These are phyloP conservation scores for Epiblema foenella DNA, from an alignment of 2,888 invertebrate species.

Conservation along the genomic window DNA sequence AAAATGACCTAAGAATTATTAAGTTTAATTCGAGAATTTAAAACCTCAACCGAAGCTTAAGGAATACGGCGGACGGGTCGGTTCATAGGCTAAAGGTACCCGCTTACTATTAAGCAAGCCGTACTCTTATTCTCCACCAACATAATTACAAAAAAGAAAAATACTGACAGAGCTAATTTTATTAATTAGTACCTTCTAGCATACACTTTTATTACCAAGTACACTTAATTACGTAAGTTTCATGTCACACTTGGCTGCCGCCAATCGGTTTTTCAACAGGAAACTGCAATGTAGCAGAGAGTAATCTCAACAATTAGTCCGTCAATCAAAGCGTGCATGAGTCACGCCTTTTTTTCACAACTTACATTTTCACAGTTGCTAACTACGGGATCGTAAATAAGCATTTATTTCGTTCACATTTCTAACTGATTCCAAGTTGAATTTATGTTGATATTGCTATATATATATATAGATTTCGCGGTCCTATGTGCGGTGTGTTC, in stretches of 20 bases:
- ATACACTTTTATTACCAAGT: slow-evolving; percentile 11
- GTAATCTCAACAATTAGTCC: slow-evolving; percentile 16
- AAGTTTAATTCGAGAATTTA: no score
- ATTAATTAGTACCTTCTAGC: background rate
- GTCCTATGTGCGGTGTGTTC: no score
- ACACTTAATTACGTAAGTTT: slow-evolving; percentile 17
- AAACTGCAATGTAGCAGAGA: slow-evolving; percentile 10
- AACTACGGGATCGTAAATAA: background rate
- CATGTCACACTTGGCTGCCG: slow-evolving; percentile 12
- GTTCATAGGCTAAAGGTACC: no score
- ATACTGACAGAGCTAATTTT: background rate
- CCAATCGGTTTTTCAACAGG: slow-evolving; percentile 32
- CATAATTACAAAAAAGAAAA: no score
- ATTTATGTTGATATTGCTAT: no score
- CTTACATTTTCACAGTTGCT: background rate
- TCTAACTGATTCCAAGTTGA: no score
- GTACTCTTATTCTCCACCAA: no score
- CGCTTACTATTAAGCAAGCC: no score
- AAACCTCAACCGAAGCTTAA: no score
- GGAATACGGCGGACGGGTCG: no score
- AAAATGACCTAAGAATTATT: no score
- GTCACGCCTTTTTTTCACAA: slow-evolving; percentile 30
- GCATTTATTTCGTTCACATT: background rate
- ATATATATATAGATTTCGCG: no score
- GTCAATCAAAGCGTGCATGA: slow-evolving; percentile 19